phyloP scores from a whole-genome alignment of 2,113 vertebrate species.

The Macrotis lagotis region DNA sequence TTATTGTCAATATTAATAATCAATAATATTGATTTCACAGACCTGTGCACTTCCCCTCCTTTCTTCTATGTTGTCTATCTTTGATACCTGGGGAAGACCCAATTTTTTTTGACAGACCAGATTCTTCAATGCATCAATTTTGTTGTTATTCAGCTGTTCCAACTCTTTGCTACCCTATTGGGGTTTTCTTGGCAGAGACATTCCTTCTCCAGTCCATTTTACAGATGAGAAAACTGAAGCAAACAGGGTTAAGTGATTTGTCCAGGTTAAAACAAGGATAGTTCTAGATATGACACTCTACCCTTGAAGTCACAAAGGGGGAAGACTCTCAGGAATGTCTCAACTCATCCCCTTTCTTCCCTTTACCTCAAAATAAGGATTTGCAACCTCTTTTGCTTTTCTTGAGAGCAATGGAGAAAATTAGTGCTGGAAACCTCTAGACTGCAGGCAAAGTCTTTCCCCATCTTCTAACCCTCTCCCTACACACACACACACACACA shows the following conservation, averaged over 20 bases:
- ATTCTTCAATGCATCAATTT: not conserved
- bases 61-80: not conserved
- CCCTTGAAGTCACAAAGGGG: not conserved
- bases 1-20: not conserved
- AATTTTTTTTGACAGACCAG: not conserved
- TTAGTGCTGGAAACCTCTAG: not conserved
- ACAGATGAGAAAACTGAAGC: no score
- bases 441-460: not conserved
- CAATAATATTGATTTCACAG: not conserved
- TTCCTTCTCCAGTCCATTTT: no score
- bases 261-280: not conserved
- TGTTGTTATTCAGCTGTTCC: no score
- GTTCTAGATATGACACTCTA: not conserved
- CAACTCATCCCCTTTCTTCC: not conserved
- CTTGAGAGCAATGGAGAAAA: not conserved
- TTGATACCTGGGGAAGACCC: not conserved
- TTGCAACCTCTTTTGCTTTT: not conserved
- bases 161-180: no score
- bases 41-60: not conserved
- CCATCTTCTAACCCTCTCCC: not conserved
- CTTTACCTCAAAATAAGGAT: not conserved
- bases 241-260: no score
- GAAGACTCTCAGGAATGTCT: not conserved
- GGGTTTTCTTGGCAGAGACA: no score
- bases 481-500: not conserved